phyloP scores from a whole-genome alignment of 1,140 invertebrate genomes.

The Nomia melanderi region DNA sequence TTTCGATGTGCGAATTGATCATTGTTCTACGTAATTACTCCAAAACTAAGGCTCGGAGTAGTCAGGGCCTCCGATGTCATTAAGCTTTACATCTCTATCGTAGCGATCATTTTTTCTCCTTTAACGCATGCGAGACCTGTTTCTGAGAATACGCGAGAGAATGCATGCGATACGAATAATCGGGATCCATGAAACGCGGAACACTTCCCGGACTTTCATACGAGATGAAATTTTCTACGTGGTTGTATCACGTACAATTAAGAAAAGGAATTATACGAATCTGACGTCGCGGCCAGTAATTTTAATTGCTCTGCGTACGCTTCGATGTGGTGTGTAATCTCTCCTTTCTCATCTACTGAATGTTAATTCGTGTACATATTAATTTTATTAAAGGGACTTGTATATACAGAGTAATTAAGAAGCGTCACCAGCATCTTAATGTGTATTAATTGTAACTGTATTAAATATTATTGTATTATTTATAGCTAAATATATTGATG shows the following conservation, averaged over 20 bases:
- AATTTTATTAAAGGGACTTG: constrained; percentile 74
- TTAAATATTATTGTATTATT: constrained; percentile 80
- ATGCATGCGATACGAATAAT: constrained; percentile 15
- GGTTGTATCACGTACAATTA: constrained; percentile 20
- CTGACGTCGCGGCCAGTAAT: constrained; percentile 78
- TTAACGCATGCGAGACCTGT: constrained; percentile 17
- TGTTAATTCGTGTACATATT: constrained; percentile 80
- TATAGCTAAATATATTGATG: constrained; percentile 79
- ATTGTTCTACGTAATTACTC: constrained; percentile 34
- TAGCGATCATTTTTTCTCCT: constrained; percentile 2
- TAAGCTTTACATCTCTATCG: constrained; percentile 5
- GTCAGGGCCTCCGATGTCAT: constrained; percentile 19
- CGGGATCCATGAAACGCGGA: neutral
- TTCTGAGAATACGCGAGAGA: neutral
- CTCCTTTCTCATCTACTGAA: constrained; percentile 70
- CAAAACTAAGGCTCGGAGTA: constrained; percentile 11
- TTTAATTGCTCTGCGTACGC: constrained; percentile 54
- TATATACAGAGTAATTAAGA: constrained; percentile 75
- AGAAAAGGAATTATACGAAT: constrained; percentile 64
- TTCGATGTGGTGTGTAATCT: constrained; percentile 74
- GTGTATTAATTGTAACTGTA: constrained; percentile 78
- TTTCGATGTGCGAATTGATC: constrained; percentile 47
- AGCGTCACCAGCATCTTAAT: constrained; percentile 72
- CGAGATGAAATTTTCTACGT: constrained; percentile 27
- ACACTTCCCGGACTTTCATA: neutral